Conservation (phyloP, 1,140 invertebrate genomes). For the Pogonomyrmex barbatus region DNA sequence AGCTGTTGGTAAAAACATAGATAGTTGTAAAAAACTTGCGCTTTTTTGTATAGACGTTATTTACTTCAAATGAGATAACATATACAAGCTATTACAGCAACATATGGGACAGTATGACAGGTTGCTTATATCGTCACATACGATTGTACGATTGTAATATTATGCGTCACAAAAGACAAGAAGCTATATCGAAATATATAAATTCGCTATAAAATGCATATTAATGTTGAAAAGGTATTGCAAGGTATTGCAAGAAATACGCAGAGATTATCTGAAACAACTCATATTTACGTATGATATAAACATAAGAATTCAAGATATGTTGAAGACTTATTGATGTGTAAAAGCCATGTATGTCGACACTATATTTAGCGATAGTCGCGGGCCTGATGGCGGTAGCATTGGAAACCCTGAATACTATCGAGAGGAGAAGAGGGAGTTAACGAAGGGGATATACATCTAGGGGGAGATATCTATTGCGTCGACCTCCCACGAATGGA, state of each 20-base stretch:
- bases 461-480: constrained; percentile 62
- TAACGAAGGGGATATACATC: constrained; percentile 28
- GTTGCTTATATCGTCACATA: not conserved
- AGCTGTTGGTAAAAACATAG: not conserved
- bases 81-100: no score
- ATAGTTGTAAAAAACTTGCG: not conserved
- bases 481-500: constrained; percentile 46
- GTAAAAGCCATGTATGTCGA: not conserved
- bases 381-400: constrained; percentile 42
- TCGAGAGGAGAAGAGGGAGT: constrained; percentile 12
- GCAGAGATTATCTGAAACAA: not conserved
- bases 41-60: not conserved
- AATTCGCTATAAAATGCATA: constrained; percentile 1
- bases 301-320: constrained; percentile 22
- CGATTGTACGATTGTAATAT: not conserved
- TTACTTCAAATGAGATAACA: not conserved
- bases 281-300: not conserved
- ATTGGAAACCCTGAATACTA: constrained; percentile 58
- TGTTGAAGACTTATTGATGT: not conserved
- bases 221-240: not conserved
- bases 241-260: not conserved
- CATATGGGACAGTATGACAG: no score
- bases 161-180: not conserved
- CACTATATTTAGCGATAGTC: constrained; percentile 47
- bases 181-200: not conserved